Evolutionary conservation across 2,113 vertebrate genomes (phyloP), one percentile per base, ranked within the genome.

Genomic region (Nesospiza acunhae): DNA sequence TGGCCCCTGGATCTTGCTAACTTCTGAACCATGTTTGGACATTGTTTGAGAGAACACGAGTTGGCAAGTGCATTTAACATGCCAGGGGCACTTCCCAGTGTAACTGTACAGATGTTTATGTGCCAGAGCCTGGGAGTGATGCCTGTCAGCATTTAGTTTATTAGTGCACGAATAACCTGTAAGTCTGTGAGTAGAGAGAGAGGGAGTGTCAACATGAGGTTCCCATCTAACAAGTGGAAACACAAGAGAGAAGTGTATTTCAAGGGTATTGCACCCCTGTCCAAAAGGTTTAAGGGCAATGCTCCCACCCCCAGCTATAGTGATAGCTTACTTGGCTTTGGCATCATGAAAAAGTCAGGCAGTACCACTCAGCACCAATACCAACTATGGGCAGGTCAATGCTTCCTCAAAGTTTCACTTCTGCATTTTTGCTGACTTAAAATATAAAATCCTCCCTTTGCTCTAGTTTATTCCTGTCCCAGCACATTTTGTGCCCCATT

Each of bases 21-120:
- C 8, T 96, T 90, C 59, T 86, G 50, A 90, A 66, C 75, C 68
- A 30, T 74, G 41, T 96, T 93, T 84, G 85, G 79, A 46, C 33
- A 80, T 73, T 60, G 11, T 53, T 79, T 66, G 13, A 15, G 50
- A 80, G 24, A 73, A 35, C 16, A 39, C 3, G 30, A 41, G 6
- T 11, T 90, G 27, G 20, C 28, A 92, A 86, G 15, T 37, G 23
- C 6, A 27, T 58, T 67, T 80, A 76, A 69, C 14, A 30, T 42
- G 55, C 20, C 63, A 90, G 58, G 12, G 49, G 31, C 30, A 37
- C 23, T 75, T 69, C 22, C 49, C 15, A 62, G 3, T 66, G 58
- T 69, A 76, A 46, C 9, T 55, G 21, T 42, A 59, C 9, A 74
- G 59, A 90, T 31, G 9, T 77, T 73, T 80, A 50, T 47, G 16